Conservation (phyloP, 2,113 vertebrate species). For the Coptodon bakossiorum region DNA sequence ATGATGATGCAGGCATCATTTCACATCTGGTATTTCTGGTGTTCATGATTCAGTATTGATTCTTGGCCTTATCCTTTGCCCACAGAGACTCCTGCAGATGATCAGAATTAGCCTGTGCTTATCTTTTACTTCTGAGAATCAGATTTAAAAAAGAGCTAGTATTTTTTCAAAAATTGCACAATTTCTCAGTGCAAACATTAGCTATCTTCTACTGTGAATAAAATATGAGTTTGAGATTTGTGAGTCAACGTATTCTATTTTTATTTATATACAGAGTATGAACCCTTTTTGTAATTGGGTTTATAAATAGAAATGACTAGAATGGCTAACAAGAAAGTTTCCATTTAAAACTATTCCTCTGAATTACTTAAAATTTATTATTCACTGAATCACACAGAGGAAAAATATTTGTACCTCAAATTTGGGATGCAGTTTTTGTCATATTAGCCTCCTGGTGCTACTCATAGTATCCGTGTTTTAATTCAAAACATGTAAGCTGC, state of each 20-base stretch:
- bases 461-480: not conserved
- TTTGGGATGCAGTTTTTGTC: not conserved
- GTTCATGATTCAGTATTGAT: not conserved
- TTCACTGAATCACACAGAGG: not conserved
- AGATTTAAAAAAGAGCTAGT: not conserved
- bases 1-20: not conserved
- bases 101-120: not conserved
- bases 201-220: not conserved
- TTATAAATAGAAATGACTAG: not conserved
- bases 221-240: not conserved
- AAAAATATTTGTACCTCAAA: not conserved
- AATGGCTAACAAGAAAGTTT: not conserved
- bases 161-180: not conserved
- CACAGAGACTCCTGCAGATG: not conserved
- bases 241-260: not conserved
- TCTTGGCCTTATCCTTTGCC: not conserved
- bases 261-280: not conserved
- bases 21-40: not conserved
- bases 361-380: not conserved
- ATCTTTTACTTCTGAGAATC: not conserved
- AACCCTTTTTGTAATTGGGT: not conserved
- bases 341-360: not conserved
- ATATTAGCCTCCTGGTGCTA: not conserved
- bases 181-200: not conserved
- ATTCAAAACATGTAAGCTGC: not conserved